Evolutionary conservation across 2,888 invertebrate species (phyloP).

Genomic region (Eumacrocentrus americanus): DNA sequence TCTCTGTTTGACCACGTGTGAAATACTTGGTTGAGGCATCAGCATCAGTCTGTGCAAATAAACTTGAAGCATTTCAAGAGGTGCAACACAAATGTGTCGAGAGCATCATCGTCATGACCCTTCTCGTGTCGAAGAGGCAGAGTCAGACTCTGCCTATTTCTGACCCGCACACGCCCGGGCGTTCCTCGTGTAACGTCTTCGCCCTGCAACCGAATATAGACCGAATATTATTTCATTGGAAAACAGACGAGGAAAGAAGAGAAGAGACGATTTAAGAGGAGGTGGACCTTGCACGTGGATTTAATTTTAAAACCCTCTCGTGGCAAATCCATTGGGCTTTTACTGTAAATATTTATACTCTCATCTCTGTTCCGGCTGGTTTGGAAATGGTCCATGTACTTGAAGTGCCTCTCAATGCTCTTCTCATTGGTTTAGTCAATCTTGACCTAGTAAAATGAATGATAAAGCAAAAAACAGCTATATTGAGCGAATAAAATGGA

Average conservation of each 20-base stretch:
- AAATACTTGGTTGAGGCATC: not conserved
- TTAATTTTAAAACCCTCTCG: conserved; percentile 13
- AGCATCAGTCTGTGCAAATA: conserved; percentile 9
- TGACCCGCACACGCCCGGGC: conserved; percentile 32
- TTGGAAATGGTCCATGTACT: no score
- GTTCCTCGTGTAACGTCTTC: conserved; percentile 20
- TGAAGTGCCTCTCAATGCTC: no score
- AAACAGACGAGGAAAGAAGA: not conserved
- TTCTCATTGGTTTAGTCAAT: not conserved
- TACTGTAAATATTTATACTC: conserved; percentile 16
- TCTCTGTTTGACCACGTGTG: not conserved
- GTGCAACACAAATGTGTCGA: not conserved
- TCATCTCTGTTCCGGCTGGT: no score
- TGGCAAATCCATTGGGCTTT: conserved; percentile 14
- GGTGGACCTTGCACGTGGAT: conserved; percentile 3
- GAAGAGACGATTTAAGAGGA: not conserved
- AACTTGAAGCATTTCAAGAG: not conserved
- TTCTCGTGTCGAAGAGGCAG: not conserved
- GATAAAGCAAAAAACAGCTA: no score
- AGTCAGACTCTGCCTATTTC: conserved; percentile 30
- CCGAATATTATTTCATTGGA: conserved; percentile 30
- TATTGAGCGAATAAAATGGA: no score
- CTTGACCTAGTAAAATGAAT: not conserved
- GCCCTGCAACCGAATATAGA: conserved; percentile 23
- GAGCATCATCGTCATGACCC: not conserved